Base-by-base conservation (phyloP, 2,888 invertebrate species). In the Tillus elongatus region DNA sequence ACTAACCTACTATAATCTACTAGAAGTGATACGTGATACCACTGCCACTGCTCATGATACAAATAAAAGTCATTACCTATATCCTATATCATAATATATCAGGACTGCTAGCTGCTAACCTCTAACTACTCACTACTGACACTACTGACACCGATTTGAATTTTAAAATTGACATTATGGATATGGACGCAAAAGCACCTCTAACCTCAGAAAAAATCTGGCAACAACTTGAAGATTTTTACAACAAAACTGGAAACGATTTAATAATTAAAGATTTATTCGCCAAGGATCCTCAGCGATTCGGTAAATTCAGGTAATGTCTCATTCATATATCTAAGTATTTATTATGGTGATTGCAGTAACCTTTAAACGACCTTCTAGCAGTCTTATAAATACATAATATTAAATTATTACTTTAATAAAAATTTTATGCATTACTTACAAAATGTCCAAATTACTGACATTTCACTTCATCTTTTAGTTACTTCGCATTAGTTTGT, bases 201-300 rank as follows among this genome's bases (percentile, higher is more conserved):
- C 61, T 85, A 45, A 71, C 70, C 28, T 67, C 73, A 15, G 87
- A 88, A 53, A 67, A 79, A 11, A 73, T 78, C 9, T 95, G 76
- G 72, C 73, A 77, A 54, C 79, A 84, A 63, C 68, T 95, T 29
- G 75, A 84, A 56, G 73, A 79, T 40, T 82, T 80, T 63, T 90
- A 78, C 61, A 69, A 82, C 47, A 66, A 69, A 4, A 77, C 82
- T 57, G 84, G 81, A 9, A 70, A 75, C 14, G 79, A 79, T 52
- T 72, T 96, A 29, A 82, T 86, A 54, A 88, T 97, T 55, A 74
- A 75, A 45, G 74, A 88, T 44, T 68, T 95, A 51, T 96, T 97
- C 60, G 72, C 78, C 46, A 69, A 79, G 50, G 88, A 96, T 65
- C 68, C 82, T 0, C 69, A 77, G 15, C 77, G 97, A 41, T 96